Evolutionary conservation across 2,797 vertebrate species (phyloP).

Genomic region (Lutjanus argentimaculatus): DNA sequence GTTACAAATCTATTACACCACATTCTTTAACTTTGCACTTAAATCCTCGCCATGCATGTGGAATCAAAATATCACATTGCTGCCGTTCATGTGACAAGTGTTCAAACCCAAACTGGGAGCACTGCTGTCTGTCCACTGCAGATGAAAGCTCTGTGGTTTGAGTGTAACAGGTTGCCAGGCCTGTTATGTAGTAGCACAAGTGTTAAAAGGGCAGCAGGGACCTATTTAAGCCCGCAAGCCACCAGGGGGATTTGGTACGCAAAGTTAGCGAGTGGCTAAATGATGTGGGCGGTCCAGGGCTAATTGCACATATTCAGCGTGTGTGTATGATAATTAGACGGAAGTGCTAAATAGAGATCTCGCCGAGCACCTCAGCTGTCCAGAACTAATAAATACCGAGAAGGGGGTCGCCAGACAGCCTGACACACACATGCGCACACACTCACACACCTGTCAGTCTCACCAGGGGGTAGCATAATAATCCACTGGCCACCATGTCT

Average conservation of each 20-base stretch:
- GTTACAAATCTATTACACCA: not conserved
- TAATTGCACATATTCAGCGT: constrained; percentile 72
- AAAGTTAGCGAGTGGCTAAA: constrained; percentile 72
- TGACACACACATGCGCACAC: constrained; percentile 55
- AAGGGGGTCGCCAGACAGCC: constrained; percentile 61
- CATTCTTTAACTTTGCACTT: not conserved
- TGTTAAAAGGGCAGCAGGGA: constrained; percentile 83
- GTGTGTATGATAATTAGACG: constrained; percentile 72
- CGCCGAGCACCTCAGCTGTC: constrained; percentile 83
- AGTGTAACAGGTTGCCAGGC: constrained; percentile 58
- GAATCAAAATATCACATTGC: constrained; percentile 35
- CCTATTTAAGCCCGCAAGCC: constrained; percentile 76
- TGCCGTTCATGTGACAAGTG: constrained; percentile 57
- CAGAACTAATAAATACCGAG: constrained; percentile 82
- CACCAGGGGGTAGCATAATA: constrained; percentile 59
- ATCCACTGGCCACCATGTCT: constrained; percentile 64
- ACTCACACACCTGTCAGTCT: constrained; percentile 81
- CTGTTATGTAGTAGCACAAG: constrained; percentile 74
- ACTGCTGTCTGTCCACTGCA: constrained; percentile 56
- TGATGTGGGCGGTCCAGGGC: constrained; percentile 62
- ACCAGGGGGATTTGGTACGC: constrained; percentile 62
- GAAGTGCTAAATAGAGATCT: constrained; percentile 86
- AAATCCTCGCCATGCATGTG: not conserved
- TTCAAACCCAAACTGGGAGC: constrained; percentile 27
- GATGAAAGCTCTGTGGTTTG: constrained; percentile 56